These are phyloP conservation scores for Trachemys scripta DNA, from an alignment of 2,113 vertebrate species.

Conservation along the genomic window DNA sequence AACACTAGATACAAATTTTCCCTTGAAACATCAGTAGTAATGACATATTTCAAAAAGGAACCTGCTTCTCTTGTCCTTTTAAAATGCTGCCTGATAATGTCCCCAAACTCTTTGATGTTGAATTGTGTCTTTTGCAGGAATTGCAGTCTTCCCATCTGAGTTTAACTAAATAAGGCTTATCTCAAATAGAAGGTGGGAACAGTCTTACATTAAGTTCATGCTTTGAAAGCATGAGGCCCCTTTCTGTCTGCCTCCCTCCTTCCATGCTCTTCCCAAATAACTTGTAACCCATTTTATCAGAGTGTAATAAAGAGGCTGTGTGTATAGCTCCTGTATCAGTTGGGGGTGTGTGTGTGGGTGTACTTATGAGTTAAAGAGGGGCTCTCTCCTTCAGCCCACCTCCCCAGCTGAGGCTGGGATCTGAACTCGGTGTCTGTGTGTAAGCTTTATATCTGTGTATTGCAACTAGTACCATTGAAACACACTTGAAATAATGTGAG, in stretches of 20 bases:
- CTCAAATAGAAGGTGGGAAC: neutral
- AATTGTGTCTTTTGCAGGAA: neutral
- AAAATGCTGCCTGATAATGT: neutral
- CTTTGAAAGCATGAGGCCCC: constrained; percentile 13
- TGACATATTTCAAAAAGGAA: neutral
- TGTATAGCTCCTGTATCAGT: neutral
- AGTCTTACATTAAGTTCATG: neutral
- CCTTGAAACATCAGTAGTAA: neutral
- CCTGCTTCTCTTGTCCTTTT: neutral
- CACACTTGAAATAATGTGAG: neutral
- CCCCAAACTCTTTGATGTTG: neutral
- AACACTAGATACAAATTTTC: neutral
- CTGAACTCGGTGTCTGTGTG: neutral
- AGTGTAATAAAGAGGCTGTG: neutral
- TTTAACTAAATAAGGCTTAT: neutral
- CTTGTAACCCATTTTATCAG: neutral
- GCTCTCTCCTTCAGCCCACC: neutral
- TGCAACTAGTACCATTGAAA: neutral
- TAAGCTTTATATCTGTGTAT: neutral
- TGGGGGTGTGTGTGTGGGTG: neutral
- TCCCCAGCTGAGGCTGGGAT: neutral
- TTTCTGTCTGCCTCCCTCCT: neutral
- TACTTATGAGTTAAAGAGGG: neutral
- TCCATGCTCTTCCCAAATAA: neutral
- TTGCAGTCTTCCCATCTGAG: neutral